phyloP scores from a whole-genome alignment of 2,888 invertebrate species.

The Tachina grossa region DNA sequence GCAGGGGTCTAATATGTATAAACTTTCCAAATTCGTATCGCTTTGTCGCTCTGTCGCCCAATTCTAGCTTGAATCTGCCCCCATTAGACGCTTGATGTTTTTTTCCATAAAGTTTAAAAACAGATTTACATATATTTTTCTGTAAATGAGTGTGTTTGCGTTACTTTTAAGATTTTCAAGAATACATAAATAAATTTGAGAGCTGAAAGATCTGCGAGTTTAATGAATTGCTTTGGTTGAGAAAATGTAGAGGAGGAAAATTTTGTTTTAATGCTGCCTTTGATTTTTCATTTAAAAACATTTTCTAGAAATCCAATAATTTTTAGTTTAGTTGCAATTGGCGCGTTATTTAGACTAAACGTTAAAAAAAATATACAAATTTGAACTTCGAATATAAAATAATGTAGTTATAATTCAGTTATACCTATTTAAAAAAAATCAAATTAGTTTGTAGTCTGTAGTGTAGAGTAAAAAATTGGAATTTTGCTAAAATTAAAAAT shows the following conservation, averaged over 20 bases:
- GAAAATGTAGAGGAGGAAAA: slow-evolving; percentile 38
- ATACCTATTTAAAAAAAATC: not conserved
- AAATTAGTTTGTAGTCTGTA: slow-evolving; percentile 54
- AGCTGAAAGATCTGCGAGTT: slow-evolving; percentile 45
- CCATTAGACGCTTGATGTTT: slow-evolving; percentile 22
- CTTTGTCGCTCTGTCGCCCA: slow-evolving; percentile 5
- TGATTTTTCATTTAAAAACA: slow-evolving; percentile 42
- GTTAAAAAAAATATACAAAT: too few relatives aligned
- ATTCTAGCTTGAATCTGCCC: not conserved
- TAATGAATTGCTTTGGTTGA: slow-evolving; percentile 44
- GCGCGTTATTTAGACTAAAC: slow-evolving; percentile 70
- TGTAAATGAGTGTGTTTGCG: slow-evolving; percentile 23
- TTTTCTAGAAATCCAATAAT: slow-evolving; percentile 44
- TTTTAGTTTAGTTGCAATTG: slow-evolving; percentile 76
- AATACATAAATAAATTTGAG: slow-evolving; percentile 48
- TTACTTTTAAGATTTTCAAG: slow-evolving; percentile 20
- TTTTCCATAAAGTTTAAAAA: slow-evolving; percentile 11
- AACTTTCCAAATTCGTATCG: not conserved
- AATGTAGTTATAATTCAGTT: slow-evolving; percentile 17
- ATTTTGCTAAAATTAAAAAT: slow-evolving; percentile 19
- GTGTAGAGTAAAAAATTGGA: slow-evolving; percentile 44
- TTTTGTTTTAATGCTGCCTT: slow-evolving; percentile 38
- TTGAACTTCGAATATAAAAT: slow-evolving; percentile 9
- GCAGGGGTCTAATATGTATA: too few relatives aligned
- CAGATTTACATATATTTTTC: slow-evolving; percentile 5